Percentiles rank a stretch among this genome's conserved stretches.
Conservation (phyloP, 2,888 invertebrate species). For the Synergus gifuensis region DNA sequence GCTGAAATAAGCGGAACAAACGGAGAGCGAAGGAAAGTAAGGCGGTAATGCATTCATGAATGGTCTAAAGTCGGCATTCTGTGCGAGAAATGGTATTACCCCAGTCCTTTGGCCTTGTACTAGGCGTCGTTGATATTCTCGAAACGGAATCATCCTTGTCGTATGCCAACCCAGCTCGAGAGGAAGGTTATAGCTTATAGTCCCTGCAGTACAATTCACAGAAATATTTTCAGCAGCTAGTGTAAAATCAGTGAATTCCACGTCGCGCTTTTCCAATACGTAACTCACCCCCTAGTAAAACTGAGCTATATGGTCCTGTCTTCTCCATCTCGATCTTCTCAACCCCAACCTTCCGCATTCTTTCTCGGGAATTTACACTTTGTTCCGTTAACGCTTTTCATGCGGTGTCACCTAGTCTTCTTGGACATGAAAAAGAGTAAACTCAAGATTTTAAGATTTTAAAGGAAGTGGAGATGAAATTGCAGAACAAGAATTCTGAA, state of each 20-base stretch:
- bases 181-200: background rate
- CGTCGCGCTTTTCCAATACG: slow-evolving; percentile 63
- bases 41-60: slow-evolving; percentile 72
- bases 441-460: background rate
- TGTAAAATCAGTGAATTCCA: slow-evolving; percentile 63
- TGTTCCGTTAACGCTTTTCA: slow-evolving; percentile 41
- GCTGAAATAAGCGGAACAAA: slow-evolving; percentile 44
- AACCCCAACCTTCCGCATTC: slow-evolving; percentile 5
- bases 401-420: slow-evolving; percentile 10
- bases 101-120: slow-evolving; percentile 44
- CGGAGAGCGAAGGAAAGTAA: slow-evolving; percentile 42
- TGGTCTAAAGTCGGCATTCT: slow-evolving; percentile 57
- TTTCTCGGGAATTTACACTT: slow-evolving; percentile 36
- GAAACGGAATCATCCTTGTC: slow-evolving; percentile 35
- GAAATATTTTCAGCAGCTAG: slow-evolving; percentile 61
- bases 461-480: background rate
- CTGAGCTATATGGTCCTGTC: background rate
- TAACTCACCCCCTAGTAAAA: slow-evolving; percentile 48
- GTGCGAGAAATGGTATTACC: slow-evolving; percentile 66
- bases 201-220: slow-evolving; percentile 40
- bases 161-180: slow-evolving; percentile 2
- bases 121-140: slow-evolving; percentile 26
- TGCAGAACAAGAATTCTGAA: background rate
- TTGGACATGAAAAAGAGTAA: slow-evolving; percentile 24
- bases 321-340: slow-evolving; percentile 11